These are phyloP conservation scores for Phengaris arion DNA, from an alignment of 2,888 invertebrate species.

Conservation along the genomic window DNA sequence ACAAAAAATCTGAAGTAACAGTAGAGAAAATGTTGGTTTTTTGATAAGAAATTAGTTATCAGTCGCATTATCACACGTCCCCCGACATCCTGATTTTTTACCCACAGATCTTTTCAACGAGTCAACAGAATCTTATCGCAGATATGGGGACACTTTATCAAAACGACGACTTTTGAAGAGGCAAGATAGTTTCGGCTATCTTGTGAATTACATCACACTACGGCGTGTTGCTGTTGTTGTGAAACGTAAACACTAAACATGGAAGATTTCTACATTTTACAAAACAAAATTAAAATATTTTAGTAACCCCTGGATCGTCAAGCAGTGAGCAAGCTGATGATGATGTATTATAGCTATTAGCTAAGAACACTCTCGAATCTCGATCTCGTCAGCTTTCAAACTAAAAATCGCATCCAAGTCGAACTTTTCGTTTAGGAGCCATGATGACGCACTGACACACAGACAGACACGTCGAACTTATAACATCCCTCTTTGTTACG, in stretches of 20 bases:
- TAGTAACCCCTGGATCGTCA: no score
- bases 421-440: no score
- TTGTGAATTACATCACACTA: conserved; percentile 25
- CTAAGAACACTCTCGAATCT: no score
- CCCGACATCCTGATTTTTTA: conserved; percentile 67
- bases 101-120: conserved; percentile 59
- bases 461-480: no score
- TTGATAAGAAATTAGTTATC: conserved; percentile 41
- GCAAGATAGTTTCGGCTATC: conserved; percentile 37
- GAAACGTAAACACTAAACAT: conserved; percentile 37
- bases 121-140: conserved; percentile 67
- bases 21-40: conserved; percentile 41
- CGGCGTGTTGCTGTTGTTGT: conserved; percentile 36
- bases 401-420: no score
- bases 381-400: no score
- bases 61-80: conserved; percentile 50
- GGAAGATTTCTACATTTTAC: not conserved
- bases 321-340: no score
- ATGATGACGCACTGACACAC: no score
- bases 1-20: conserved; percentile 38
- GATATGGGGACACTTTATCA: conserved; percentile 59
- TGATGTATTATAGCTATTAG: no score
- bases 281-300: no score
- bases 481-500: no score
- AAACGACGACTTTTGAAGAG: conserved; percentile 49